Evolutionary conservation across 2,888 invertebrate genomes (phyloP), one percentile per base, ranked within the genome.

Genomic region (Acanthopleura granulata): DNA sequence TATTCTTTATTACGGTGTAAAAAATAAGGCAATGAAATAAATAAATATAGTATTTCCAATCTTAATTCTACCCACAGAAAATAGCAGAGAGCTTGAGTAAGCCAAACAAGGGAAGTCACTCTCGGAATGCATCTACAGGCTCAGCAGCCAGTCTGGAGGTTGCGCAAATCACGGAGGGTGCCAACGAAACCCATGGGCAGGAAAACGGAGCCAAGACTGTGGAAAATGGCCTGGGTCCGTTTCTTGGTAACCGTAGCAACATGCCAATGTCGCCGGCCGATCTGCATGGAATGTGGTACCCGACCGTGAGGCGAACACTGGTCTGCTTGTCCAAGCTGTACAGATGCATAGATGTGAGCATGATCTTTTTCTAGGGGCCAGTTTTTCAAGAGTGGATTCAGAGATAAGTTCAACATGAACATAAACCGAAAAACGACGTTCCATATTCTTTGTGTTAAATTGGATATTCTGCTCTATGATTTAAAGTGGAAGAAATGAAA

Each of bases 281-380:
- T 92, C 92, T 99, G 50, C 99, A 99, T 91, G 99, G 99, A 40
- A 97, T 99, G 97, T 99, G 99, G 99, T 99, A 99, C 91, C 99
- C 99, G 0, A 98, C 97, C 0, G 98, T 99, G 0, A 93, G 99
- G 25, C 92, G 99, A 69, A 98, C 99, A 0, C 91, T 99, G 25
- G 96, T 98, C 27, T 98, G 98, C 79, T 92, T 99, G 4, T 98
- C 99, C 0, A 94, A 99, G 78, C 93, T 97, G 0, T 95, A 95
- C 90, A 93, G 98, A 73, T 99, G 98, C 88, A 93, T 99, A 15
- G 99, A 93, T 87, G 92, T 92, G 81, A 88, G 90, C 85, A 12
- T 49, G 14, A 57, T 27, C 51, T 15, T 57, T 57, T 1, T 57
- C 12, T 6, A 18, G 18, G 18, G 18, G 57, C 40, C 40, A 40